Evolutionary conservation across 1,140 invertebrate species (phyloP).

Genomic region (Pomacea maculata): DNA sequence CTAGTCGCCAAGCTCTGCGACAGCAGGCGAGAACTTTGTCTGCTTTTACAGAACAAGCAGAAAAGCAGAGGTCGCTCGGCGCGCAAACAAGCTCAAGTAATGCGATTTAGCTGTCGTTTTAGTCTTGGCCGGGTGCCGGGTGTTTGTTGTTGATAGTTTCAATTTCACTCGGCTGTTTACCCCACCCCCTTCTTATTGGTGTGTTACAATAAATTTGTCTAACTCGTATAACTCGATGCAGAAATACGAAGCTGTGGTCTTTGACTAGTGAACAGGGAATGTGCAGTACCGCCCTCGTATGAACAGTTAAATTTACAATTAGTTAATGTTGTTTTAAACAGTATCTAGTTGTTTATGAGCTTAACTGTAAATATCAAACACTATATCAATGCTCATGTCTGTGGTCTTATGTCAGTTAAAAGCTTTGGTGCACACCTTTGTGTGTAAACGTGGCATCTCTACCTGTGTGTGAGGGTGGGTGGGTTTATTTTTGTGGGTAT

Average conservation of each 20-base stretch:
- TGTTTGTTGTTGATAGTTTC: conserved; percentile 8
- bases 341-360: too few species aligned
- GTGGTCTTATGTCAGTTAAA: too few species aligned
- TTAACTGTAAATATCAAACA: too few species aligned
- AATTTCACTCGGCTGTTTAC: not conserved
- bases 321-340: too few species aligned
- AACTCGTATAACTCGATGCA: not conserved
- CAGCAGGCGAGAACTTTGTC: not conserved
- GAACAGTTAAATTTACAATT: too few species aligned
- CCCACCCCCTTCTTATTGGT: not conserved
- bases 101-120: conserved; percentile 7
- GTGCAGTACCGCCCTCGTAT: too few species aligned
- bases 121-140: not conserved
- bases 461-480: too few species aligned
- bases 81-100: conserved; percentile 12
- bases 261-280: not conserved
- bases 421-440: too few species aligned
- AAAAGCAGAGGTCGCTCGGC: not conserved
- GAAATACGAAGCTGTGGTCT: not conserved
- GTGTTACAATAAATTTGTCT: not conserved
- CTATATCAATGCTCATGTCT: too few species aligned
- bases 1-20: not conserved
- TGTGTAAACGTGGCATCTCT: too few species aligned
- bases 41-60: conserved; percentile 3
- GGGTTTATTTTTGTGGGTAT: too few species aligned